phyloP scores from a whole-genome alignment of 2,888 invertebrate species.

The Nomada ferruginata region DNA sequence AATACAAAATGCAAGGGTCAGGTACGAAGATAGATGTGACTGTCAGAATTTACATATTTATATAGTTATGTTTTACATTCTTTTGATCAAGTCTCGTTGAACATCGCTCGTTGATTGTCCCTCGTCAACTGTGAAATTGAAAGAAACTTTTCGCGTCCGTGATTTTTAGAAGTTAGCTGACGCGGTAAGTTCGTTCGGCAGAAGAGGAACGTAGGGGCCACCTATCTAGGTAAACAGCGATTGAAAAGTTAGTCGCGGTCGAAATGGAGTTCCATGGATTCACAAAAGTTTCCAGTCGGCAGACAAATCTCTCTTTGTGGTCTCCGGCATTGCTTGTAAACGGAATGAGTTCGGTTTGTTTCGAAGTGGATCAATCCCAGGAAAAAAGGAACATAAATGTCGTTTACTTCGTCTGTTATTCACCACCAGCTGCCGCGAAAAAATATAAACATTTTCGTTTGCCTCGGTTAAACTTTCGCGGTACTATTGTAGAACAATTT shows the following conservation, averaged over 20 bases:
- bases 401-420: slow-evolving; percentile 6
- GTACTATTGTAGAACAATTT: neutral
- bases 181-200: slow-evolving; percentile 37
- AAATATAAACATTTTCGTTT: too few species aligned
- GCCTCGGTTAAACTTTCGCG: neutral
- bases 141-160: slow-evolving; percentile 45
- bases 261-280: slow-evolving; percentile 69
- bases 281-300: slow-evolving; percentile 73
- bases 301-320: slow-evolving; percentile 71
- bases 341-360: slow-evolving; percentile 55
- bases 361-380: slow-evolving; percentile 73
- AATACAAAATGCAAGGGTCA: too few species aligned
- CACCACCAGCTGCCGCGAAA: too few species aligned
- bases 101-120: slow-evolving; percentile 44
- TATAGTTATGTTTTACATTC: neutral
- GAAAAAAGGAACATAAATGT: slow-evolving; percentile 31
- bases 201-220: slow-evolving; percentile 44
- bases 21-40: too few species aligned
- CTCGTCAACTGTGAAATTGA: slow-evolving; percentile 52
- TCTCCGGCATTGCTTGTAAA: slow-evolving; percentile 32
- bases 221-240: slow-evolving; percentile 78
- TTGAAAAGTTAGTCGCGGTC: slow-evolving; percentile 76
- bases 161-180: slow-evolving; percentile 59
- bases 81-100: neutral
- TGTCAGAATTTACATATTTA: neutral